Conservation (phyloP, 2,797 vertebrate species). For the Oryzias dopingdopingensis region DNA sequence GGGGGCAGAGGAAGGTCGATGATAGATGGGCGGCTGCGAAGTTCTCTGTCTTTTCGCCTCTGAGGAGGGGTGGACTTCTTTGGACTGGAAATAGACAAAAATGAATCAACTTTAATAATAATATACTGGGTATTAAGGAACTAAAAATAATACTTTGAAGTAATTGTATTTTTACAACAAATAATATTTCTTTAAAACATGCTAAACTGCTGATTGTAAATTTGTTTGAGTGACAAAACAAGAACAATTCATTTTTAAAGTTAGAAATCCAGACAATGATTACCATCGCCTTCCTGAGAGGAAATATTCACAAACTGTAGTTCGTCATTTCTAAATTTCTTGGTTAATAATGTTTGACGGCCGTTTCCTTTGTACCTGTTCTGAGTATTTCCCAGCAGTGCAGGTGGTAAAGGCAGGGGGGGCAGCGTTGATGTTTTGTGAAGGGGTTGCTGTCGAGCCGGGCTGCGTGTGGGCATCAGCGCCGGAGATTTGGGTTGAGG, state of each 20-base stretch:
- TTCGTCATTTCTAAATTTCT: too few relatives aligned
- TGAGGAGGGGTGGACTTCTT: conserved; percentile 88
- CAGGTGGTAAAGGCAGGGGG: conserved; percentile 90
- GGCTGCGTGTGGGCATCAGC: conserved; percentile 67
- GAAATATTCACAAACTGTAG: too few relatives aligned
- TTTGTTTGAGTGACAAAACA: too few relatives aligned
- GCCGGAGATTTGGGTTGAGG: conserved; percentile 75
- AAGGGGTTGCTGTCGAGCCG: conserved; percentile 66
- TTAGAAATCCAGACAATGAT: too few relatives aligned
- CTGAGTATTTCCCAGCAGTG: conserved; percentile 89
- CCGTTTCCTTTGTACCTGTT: conserved; percentile 84
- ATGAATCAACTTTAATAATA: background rate
- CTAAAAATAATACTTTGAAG: too few relatives aligned
- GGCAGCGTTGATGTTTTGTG: conserved; percentile 96
- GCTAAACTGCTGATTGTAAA: too few relatives aligned
- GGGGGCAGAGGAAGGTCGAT: conserved; percentile 95
- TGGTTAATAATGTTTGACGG: background rate
- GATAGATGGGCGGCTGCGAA: conserved; percentile 88
- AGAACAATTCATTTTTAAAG: too few relatives aligned
- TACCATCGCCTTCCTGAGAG: too few relatives aligned
- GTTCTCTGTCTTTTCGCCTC: conserved; percentile 89
- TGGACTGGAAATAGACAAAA: conserved; percentile 74
- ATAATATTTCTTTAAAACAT: too few relatives aligned
- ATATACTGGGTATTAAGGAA: too few relatives aligned
- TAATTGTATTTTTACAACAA: too few relatives aligned